Evolutionary conservation across 2,113 vertebrate genomes (phyloP).

Genomic region (Rhea pennata): DNA sequence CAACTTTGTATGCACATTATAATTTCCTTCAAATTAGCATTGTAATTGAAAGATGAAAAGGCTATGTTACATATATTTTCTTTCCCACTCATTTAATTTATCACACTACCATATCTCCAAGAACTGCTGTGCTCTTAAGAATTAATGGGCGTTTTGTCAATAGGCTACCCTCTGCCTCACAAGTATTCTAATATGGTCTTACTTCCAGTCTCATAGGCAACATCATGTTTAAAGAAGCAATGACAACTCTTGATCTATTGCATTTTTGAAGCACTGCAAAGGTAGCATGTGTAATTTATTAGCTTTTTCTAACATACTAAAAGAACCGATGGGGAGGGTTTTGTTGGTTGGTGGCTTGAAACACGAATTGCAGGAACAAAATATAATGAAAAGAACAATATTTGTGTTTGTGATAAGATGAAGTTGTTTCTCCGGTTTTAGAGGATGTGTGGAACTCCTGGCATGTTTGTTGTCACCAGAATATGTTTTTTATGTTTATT

Average conservation of each 20-base stretch:
- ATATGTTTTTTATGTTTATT: background rate
- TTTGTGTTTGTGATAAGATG: background rate
- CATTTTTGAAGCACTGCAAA: background rate
- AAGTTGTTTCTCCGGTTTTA: background rate
- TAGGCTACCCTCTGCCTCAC: background rate
- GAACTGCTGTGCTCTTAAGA: background rate
- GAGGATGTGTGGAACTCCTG: background rate
- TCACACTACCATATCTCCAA: background rate
- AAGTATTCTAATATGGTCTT: background rate
- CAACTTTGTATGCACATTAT: background rate
- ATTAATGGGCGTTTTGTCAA: background rate
- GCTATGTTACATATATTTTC: fast-evolving
- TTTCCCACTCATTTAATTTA: background rate
- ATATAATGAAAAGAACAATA: background rate
- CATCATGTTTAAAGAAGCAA: background rate
- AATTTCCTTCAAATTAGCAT: background rate
- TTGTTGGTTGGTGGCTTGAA: background rate
- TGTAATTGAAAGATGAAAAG: background rate
- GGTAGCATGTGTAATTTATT: fast-evolving
- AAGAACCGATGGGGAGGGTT: background rate
- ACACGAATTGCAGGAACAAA: background rate
- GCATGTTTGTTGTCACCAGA: background rate
- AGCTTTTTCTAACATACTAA: background rate
- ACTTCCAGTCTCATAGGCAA: background rate
- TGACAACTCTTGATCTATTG: background rate